These are phyloP conservation scores for Lasioglossum marginatum DNA, from an alignment of 2,888 invertebrate species.

Conservation along the genomic window DNA sequence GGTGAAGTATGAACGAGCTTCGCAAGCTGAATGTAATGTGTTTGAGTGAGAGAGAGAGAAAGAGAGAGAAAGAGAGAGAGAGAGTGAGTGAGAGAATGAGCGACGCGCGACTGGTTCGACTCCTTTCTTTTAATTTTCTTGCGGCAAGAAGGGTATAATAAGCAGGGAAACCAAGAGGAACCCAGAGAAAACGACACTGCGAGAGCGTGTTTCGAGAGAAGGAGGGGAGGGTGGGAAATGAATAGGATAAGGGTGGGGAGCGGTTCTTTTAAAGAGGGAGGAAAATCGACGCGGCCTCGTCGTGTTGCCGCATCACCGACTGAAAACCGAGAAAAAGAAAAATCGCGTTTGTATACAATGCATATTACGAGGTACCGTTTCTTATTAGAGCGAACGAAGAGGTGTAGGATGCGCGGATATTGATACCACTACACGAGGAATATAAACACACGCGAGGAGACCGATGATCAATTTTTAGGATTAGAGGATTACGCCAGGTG, in stretches of 20 bases:
- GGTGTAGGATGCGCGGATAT: conserved; percentile 5
- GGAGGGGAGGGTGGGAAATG: background rate
- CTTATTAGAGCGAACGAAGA: conserved; percentile 11
- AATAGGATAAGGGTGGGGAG: background rate
- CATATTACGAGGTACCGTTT: conserved; percentile 66
- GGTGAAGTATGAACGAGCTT: conserved; percentile 4
- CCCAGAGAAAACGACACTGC: background rate
- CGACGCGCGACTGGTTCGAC: conserved; percentile 26
- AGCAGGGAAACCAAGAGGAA: conserved; percentile 19
- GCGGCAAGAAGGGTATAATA: conserved; percentile 73
- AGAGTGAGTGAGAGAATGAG: background rate
- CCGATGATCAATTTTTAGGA: conserved; percentile 12
- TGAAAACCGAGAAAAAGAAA: conserved; percentile 59
- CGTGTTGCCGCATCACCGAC: conserved; percentile 70
- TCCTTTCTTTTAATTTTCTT: conserved; percentile 66
- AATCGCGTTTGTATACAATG: conserved; percentile 64
- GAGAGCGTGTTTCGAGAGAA: background rate
- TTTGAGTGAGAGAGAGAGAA: background rate
- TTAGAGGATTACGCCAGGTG: conserved; percentile 4
- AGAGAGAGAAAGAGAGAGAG: background rate
- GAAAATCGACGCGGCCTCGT: conserved; percentile 55
- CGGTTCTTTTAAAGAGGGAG: conserved; percentile 3
- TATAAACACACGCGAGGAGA: background rate
- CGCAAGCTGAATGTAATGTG: background rate
- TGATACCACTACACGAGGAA: conserved; percentile 13